Percentiles rank a stretch among this genome's conserved stretches.
These are phyloP conservation scores for Calvadosia cruxmelitensis DNA, from an alignment of 30 jellyfish, hydroid and myxozoan genomes.

Conservation along the genomic window DNA sequence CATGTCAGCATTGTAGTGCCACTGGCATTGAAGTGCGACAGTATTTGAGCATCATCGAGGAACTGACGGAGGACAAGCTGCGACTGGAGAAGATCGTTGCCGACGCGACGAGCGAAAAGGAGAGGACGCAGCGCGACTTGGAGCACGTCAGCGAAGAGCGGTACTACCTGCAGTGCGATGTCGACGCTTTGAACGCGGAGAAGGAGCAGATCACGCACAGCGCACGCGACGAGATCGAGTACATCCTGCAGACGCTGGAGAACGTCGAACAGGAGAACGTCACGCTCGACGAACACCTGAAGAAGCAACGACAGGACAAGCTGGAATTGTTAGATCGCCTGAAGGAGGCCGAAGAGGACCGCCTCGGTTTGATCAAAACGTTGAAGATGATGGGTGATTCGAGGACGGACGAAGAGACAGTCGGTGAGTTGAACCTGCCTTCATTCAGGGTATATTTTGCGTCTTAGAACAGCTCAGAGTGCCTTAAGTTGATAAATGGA, in stretches of 20 bases:
- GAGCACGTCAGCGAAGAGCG: conserved; percentile 60
- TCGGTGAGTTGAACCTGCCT: too few relatives aligned
- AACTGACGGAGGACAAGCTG: conserved; percentile 94
- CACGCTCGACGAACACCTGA: conserved; percentile 76
- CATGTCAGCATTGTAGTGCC: background rate
- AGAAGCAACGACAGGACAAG: conserved; percentile 66
- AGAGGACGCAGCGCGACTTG: conserved; percentile 45
- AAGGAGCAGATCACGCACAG: conserved; percentile 46
- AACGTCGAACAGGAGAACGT: conserved; percentile 80
- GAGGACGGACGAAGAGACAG: too few relatives aligned
- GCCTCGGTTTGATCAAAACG: conserved; percentile 72
- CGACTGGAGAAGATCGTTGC: conserved; percentile 64
- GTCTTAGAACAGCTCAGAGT: too few relatives aligned
- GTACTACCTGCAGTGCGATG: conserved; percentile 33
- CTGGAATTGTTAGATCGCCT: conserved; percentile 66
- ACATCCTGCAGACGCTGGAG: conserved; percentile 67
- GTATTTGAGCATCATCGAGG: conserved; percentile 77
- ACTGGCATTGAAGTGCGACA: conserved; percentile 64
- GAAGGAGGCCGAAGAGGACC: conserved; percentile 85
- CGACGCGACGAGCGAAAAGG: conserved; percentile 72
- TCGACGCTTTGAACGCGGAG: conserved; percentile 18
- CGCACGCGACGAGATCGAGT: conserved; percentile 69
- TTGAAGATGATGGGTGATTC: conserved; percentile 30
- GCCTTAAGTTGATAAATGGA: too few relatives aligned
- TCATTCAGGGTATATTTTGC: too few relatives aligned